Percentiles rank a stretch among this genome's conserved stretches.
Conservation (phyloP, 2,888 invertebrate species). For the Malachius bipustulatus region DNA sequence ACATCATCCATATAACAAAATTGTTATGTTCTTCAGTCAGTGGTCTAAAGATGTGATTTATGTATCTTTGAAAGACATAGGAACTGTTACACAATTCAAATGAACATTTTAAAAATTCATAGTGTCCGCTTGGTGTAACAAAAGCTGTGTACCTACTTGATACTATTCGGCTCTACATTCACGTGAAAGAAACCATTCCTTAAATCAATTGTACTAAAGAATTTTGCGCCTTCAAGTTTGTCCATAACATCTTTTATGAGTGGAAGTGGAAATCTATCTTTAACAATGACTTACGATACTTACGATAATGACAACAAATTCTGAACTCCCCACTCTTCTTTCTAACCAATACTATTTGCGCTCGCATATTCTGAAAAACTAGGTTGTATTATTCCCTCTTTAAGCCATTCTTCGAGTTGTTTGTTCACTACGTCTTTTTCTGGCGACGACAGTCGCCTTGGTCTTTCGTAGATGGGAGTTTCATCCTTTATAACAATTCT, state of each 20-base stretch:
- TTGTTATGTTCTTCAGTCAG: conserved; percentile 6
- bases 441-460: conserved; percentile 7
- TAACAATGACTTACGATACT: conserved; percentile 11
- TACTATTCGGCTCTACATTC: no score
- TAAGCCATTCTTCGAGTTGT: conserved; percentile 8
- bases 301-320: no score
- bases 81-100: no score
- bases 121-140: conserved; percentile 9
- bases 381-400: conserved; percentile 7
- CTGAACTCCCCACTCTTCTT: conserved; percentile 7
- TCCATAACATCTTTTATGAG: conserved; percentile 15
- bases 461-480: conserved; percentile 14
- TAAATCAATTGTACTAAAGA: no score
- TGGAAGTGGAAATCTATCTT: conserved; percentile 7
- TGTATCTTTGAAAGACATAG: no score
- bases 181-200: no score
- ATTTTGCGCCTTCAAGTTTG: no score
- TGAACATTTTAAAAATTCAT: no score
- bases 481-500: conserved; percentile 14
- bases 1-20: conserved; percentile 12
- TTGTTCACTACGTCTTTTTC: conserved; percentile 7
- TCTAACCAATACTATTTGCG: conserved; percentile 7
- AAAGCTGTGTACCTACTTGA: no score
- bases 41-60: no score
- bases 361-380: conserved; percentile 10